Evolutionary conservation across 2,113 vertebrate species (phyloP), one percentile per base, ranked within the genome.

Genomic region (Ancistrus triradiatus): DNA sequence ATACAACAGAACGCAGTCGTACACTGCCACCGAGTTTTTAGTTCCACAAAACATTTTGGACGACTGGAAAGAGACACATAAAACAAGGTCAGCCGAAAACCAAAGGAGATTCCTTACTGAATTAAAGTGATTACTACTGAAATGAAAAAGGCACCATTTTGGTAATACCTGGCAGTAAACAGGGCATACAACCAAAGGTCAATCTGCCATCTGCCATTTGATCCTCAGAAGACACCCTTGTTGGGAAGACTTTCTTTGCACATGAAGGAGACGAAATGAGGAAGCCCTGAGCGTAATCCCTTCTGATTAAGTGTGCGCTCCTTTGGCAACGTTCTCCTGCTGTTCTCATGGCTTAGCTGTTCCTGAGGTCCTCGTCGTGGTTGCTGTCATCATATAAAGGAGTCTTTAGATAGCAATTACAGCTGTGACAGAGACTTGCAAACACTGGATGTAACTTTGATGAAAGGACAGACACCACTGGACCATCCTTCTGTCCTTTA

Each of bases 31-130:
- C 74, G 77, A 73, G 76, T 70, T 58, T 14, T 22, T n/a, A 57
- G 31, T 59, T 76, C 75, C 75, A 78, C 51, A 76, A 73, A 84
- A 60, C 60, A 75, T 7, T 83, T 73, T 69, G 68, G 74, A 48
- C 70, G 77, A 78, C 72, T 68, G 64, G 63, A 64, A 73, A 77
- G 70, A 42, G 56, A 56, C 74, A 68, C 63, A 44, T n/a, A 63
- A 78, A 71, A 75, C 77, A 72, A 72, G 75, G 84, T 82, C 83
- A 86, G 84, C 84, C 82, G 67, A 82, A 90, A 91, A 95, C 91
- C 93, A 95, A 95, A 97, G 93, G 91, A 88, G 80, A 80, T 56
- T 58, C 22, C 38, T 4, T 3, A n/a, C 37, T 72, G 73, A 27
- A 42, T 3, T 8, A 27, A 66, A 28, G 65, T 76, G 77, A 69